Percentiles rank a stretch among this genome's conserved stretches.
Evolutionary conservation across 2,113 vertebrate genomes (phyloP).

Genomic region (Pseudorhombus dupliciocellatus): DNA sequence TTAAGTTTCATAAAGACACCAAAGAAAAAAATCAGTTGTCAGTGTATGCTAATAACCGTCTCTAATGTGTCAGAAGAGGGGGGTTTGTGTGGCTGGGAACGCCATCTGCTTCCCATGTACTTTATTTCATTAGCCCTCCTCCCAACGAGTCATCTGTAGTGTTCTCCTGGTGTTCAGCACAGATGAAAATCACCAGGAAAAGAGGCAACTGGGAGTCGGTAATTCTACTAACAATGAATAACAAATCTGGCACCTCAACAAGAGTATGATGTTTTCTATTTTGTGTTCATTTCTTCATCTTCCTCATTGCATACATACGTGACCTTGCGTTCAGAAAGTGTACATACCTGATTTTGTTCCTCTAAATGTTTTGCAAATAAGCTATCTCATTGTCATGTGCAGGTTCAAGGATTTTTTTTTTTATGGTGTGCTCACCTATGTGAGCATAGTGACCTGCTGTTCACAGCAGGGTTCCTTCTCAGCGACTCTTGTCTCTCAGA

Average conservation of each 20-base stretch:
- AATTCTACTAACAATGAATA: slow-evolving; percentile 43
- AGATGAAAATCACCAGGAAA: slow-evolving; percentile 66
- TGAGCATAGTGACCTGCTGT: background rate
- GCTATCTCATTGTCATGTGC: background rate
- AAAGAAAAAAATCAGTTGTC: slow-evolving; percentile 72
- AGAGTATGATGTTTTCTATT: slow-evolving; percentile 3
- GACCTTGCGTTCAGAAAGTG: slow-evolving; percentile 2
- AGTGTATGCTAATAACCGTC: slow-evolving; percentile 72
- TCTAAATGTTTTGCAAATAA: background rate
- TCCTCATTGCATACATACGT: slow-evolving; percentile 1
- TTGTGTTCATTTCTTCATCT: background rate
- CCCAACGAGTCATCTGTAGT: slow-evolving; percentile 48
- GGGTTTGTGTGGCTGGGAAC: slow-evolving; percentile 80
- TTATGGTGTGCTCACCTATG: background rate
- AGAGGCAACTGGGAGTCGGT: slow-evolving; percentile 40
- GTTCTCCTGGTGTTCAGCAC: slow-evolving; percentile 48
- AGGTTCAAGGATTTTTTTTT: background rate
- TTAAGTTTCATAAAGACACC: slow-evolving; percentile 57
- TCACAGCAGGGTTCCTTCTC: background rate
- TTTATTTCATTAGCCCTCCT: slow-evolving; percentile 75
- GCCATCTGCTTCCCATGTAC: slow-evolving; percentile 77
- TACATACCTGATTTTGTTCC: background rate
- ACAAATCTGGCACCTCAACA: slow-evolving; percentile 36
- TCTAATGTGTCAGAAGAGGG: slow-evolving; percentile 73
- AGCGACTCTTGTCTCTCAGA: background rate